These are phyloP conservation scores for Mycalesis mineus DNA, from an alignment of 2,888 invertebrate species.

Conservation along the genomic window DNA sequence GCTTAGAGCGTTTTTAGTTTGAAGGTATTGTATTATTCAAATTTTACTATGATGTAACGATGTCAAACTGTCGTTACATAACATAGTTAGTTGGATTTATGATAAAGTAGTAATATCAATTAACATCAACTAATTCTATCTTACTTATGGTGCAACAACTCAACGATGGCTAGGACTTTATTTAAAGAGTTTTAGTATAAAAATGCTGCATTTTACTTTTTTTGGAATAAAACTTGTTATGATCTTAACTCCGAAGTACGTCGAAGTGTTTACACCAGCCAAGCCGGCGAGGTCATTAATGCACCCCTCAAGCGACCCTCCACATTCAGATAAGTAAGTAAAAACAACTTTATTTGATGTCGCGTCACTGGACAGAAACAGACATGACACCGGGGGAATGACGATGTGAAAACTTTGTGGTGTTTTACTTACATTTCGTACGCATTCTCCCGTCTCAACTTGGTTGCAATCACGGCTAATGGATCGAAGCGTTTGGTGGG, in stretches of 20 bases:
- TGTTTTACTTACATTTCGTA: slow-evolving; percentile 3
- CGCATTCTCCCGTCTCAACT: neutral
- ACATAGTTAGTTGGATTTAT: too few relatives aligned
- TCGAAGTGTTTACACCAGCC: slow-evolving; percentile 46
- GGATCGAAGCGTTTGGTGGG: neutral
- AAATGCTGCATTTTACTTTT: neutral
- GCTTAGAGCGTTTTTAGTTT: too few relatives aligned
- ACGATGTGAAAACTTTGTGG: slow-evolving; percentile 12
- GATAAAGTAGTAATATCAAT: too few relatives aligned
- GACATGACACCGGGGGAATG: slow-evolving; percentile 27
- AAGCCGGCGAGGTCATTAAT: slow-evolving; percentile 60
- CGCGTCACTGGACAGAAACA: slow-evolving; percentile 33
- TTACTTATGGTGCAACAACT: too few relatives aligned
- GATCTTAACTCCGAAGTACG: slow-evolving; percentile 35
- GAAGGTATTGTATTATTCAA: too few relatives aligned
- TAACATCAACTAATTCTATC: too few relatives aligned
- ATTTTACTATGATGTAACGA: too few relatives aligned
- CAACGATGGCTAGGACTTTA: too few relatives aligned
- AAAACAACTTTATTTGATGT: slow-evolving; percentile 77
- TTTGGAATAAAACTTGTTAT: slow-evolving; percentile 1
- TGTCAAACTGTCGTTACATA: too few relatives aligned
- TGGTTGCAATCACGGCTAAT: neutral
- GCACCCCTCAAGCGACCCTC: slow-evolving; percentile 60
- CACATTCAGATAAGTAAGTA: slow-evolving; percentile 68
- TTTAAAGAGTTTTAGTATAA: too few relatives aligned